These are phyloP conservation scores for Megaceryle torquata DNA, from an alignment of 2,113 vertebrate species.

Conservation along the genomic window DNA sequence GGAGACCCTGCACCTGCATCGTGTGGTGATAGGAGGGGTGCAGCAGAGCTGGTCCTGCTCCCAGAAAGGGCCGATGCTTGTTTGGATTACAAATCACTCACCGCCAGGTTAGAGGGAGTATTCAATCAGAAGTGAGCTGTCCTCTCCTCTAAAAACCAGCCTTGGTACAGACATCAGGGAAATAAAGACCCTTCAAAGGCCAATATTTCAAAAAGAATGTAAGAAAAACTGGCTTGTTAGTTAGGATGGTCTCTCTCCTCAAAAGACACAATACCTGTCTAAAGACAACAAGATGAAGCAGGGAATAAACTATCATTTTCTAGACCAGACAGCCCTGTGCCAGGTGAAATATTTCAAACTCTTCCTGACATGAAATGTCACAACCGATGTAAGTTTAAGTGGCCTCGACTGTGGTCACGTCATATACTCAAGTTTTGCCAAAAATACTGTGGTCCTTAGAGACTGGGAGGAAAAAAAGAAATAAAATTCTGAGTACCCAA, in stretches of 20 bases:
- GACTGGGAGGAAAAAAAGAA: background rate
- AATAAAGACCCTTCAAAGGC: conserved; percentile 45
- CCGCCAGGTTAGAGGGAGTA: background rate
- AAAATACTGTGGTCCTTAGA: background rate
- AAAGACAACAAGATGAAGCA: conserved; percentile 49
- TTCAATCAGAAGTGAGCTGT: background rate
- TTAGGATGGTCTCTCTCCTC: conserved; percentile 38
- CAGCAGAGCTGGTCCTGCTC: background rate
- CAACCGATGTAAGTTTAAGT: conserved; percentile 57
- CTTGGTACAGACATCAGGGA: background rate
- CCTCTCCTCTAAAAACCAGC: background rate
- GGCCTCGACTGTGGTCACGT: background rate
- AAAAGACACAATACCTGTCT: conserved; percentile 51
- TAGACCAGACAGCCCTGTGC: conserved; percentile 53
- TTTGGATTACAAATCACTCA: conserved; percentile 2
- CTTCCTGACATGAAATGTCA: conserved; percentile 61
- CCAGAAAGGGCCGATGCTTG: background rate
- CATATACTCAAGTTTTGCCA: background rate
- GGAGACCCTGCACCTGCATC: background rate
- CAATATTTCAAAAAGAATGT: conserved; percentile 15
- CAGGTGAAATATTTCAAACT: conserved; percentile 62
- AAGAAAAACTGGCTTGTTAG: conserved; percentile 65
- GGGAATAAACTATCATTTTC: conserved; percentile 67
- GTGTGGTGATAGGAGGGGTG: background rate
- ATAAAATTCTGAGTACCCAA: background rate